Percentiles rank a stretch among this genome's conserved stretches.
These are phyloP conservation scores for Oscheius sp. DNA, from an alignment of 2,888 invertebrate genomes.

Conservation along the genomic window DNA sequence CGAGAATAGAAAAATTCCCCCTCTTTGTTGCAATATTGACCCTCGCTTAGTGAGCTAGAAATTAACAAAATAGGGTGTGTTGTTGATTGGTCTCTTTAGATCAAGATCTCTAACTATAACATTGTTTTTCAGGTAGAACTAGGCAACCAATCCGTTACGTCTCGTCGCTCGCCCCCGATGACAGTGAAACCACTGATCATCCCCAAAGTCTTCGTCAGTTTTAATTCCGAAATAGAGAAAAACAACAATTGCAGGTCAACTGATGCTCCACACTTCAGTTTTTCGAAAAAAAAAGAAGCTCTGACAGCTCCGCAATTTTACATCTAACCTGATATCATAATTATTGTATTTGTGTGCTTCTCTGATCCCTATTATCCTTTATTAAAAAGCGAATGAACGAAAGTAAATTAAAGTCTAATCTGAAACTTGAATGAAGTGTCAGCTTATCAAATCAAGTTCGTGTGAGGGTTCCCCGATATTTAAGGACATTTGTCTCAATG, in stretches of 20 bases:
- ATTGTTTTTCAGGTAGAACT: too few relatives aligned
- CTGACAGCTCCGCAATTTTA: conserved; percentile 19
- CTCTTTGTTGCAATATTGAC: too few relatives aligned
- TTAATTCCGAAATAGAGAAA: not conserved
- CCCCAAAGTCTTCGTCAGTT: conserved; percentile 15
- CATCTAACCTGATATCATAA: not conserved
- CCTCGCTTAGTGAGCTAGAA: too few relatives aligned
- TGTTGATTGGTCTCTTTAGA: too few relatives aligned
- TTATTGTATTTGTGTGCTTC: not conserved
- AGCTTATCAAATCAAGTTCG: too few relatives aligned
- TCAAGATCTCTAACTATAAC: too few relatives aligned
- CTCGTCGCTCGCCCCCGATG: conserved; percentile 3
- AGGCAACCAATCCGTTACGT: not conserved
- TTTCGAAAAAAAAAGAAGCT: not conserved
- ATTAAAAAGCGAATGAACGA: conserved; percentile 23
- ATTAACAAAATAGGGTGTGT: too few relatives aligned
- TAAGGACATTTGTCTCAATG: too few relatives aligned
- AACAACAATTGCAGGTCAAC: conserved; percentile 5
- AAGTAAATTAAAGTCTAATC: not conserved
- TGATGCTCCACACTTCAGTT: conserved; percentile 19
- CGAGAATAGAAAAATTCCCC: too few relatives aligned
- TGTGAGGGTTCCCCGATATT: too few relatives aligned
- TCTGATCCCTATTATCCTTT: too few relatives aligned
- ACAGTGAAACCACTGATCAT: conserved; percentile 13
- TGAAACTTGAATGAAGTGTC: too few relatives aligned